These are phyloP conservation scores for Gymnocheta viridis DNA, from an alignment of 2,888 invertebrate species.

Conservation along the genomic window DNA sequence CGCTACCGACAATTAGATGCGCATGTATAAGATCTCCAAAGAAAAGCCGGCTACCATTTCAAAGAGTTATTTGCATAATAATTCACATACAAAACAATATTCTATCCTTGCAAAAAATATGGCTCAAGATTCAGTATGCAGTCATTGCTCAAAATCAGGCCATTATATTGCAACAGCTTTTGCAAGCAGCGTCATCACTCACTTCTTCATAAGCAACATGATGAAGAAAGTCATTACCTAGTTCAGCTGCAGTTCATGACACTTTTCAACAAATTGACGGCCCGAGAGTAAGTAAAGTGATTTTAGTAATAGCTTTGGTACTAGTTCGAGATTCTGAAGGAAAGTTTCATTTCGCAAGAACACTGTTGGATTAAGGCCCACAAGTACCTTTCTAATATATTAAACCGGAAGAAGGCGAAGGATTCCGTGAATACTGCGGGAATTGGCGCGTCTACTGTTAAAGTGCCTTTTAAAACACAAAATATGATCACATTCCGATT, in stretches of 20 bases:
- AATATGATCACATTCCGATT: conserved; percentile 34
- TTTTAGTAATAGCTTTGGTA: conserved; percentile 7
- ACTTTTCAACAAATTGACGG: not conserved
- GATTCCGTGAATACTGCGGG: conserved; percentile 4
- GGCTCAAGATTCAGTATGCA: not conserved
- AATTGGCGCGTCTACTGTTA: conserved; percentile 13
- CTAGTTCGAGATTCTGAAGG: not conserved
- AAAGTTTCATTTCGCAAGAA: not conserved
- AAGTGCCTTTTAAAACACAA: not conserved
- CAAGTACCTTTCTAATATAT: conserved; percentile 21
- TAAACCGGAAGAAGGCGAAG: conserved; percentile 14
- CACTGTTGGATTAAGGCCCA: not conserved
- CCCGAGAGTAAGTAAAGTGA: not conserved
- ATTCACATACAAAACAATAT: conserved; percentile 4
- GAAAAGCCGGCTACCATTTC: not conserved
- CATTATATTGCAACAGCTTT: conserved; percentile 60
- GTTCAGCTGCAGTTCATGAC: not conserved
- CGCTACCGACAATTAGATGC: conserved; percentile 42
- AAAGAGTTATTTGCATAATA: conserved; percentile 10
- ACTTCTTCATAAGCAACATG: conserved; percentile 47
- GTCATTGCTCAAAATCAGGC: conserved; percentile 13
- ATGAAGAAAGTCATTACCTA: not conserved
- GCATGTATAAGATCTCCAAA: not conserved
- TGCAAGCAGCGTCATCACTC: conserved; percentile 69
- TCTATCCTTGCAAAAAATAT: not conserved